These are phyloP conservation scores for Campaea margaritaria DNA, from an alignment of 2,888 invertebrate species.

Conservation along the genomic window DNA sequence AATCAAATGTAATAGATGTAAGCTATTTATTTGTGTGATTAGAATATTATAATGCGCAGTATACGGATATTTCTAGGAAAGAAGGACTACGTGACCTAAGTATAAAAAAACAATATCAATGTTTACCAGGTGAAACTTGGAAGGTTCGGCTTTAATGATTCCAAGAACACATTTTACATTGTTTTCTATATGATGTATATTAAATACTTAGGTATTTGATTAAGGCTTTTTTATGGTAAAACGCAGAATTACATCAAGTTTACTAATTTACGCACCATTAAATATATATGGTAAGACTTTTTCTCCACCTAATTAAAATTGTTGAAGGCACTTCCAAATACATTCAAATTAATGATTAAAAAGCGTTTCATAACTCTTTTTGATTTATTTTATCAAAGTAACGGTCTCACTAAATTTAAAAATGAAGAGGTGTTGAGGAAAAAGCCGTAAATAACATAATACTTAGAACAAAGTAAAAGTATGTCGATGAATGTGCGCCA, in stretches of 20 bases:
- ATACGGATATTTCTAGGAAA: constrained; percentile 11
- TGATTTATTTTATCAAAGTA: constrained; percentile 13
- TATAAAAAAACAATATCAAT: constrained; percentile 2
- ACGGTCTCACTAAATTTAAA: constrained; percentile 4
- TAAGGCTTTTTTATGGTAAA: neutral
- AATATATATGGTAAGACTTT: neutral
- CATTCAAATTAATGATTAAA: too few relatives aligned
- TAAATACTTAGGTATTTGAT: too few relatives aligned
- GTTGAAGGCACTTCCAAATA: neutral
- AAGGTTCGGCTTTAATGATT: constrained; percentile 5
- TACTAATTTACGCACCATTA: constrained; percentile 6
- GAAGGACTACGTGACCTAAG: neutral
- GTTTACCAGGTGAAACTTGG: constrained; percentile 16
- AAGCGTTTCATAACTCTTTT: constrained; percentile 1
- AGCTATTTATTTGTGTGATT: constrained; percentile 3
- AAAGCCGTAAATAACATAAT: constrained; percentile 35
- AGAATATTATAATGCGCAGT: neutral
- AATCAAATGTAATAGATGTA: neutral
- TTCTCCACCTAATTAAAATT: neutral
- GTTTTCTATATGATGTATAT: too few relatives aligned
- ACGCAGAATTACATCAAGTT: neutral
- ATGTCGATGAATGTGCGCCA: constrained; percentile 39
- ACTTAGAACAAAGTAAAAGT: constrained; percentile 44
- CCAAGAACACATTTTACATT: too few relatives aligned
- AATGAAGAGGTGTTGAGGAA: constrained; percentile 28